Evolutionary conservation across 2,113 vertebrate genomes (phyloP).

Genomic region (Ophiodon elongatus): DNA sequence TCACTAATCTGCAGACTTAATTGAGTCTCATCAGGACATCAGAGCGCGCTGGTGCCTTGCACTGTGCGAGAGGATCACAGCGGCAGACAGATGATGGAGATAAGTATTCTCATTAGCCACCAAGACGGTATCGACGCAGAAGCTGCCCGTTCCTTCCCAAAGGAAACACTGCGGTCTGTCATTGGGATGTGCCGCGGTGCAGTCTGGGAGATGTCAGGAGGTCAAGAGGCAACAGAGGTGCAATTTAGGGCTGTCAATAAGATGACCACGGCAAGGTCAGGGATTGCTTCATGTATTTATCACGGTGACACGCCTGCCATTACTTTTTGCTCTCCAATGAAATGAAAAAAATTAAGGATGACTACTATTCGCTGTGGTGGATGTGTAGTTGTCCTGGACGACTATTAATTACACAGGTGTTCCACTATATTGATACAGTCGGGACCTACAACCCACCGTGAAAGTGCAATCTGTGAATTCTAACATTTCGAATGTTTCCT

Average conservation of each 20-base stretch:
- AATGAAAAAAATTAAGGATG: neutral
- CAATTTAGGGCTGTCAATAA: constrained; percentile 37
- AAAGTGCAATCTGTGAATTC: neutral
- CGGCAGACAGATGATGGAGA: constrained; percentile 66
- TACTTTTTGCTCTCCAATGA: neutral
- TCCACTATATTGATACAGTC: neutral
- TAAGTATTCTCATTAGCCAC: constrained; percentile 76
- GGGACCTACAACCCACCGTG: neutral
- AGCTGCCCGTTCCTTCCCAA: constrained; percentile 22
- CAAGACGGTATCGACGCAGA: constrained; percentile 38
- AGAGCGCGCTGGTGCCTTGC: constrained; percentile 29
- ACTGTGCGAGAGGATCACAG: constrained; percentile 61
- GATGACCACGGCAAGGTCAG: constrained; percentile 31
- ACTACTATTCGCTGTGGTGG: neutral
- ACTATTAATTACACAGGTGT: neutral
- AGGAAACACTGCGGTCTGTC: constrained; percentile 22
- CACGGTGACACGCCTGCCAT: neutral
- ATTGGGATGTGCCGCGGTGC: constrained; percentile 33
- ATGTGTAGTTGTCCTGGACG: neutral
- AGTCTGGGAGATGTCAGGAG: constrained; percentile 46
- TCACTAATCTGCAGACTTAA: constrained; percentile 78
- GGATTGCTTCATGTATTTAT: neutral
- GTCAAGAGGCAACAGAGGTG: constrained; percentile 53
- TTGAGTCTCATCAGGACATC: constrained; percentile 78
- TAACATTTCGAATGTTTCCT: neutral